A percentile compares a stretch with the other conserved stretches of the same genome.
Conservation (phyloP, 2,797 vertebrate species). For the Lemur catta region DNA sequence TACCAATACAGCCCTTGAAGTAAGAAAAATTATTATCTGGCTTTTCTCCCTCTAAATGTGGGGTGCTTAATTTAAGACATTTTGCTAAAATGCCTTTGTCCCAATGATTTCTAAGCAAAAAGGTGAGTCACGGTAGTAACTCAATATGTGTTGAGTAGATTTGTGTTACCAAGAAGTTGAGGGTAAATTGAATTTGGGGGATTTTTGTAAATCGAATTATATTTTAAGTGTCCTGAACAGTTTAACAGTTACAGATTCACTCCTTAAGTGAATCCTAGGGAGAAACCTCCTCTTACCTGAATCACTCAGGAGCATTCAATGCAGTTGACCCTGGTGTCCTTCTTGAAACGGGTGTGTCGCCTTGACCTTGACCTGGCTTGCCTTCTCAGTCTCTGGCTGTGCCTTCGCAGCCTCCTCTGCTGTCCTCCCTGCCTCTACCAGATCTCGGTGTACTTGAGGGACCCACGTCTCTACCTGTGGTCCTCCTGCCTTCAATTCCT, state of each 20-base stretch:
- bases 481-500: not conserved
- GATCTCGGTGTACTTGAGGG: not conserved
- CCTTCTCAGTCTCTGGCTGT: not conserved
- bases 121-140: constrained; percentile 18
- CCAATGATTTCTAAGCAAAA: constrained; percentile 38
- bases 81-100: constrained; percentile 39
- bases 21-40: not conserved
- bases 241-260: not conserved
- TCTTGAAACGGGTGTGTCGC: not conserved
- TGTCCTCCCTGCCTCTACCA: not conserved
- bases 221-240: not conserved
- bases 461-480: not conserved
- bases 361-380: not conserved
- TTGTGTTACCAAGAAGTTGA: not conserved
- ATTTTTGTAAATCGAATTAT: not conserved
- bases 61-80: constrained; percentile 13
- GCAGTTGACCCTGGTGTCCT: not conserved
- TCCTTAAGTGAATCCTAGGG: not conserved
- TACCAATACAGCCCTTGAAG: not conserved
- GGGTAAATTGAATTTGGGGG: constrained; percentile 10
- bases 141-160: not conserved
- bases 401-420: not conserved
- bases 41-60: not conserved
- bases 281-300: not conserved
- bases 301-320: not conserved